A percentile compares a stretch with the other conserved stretches of the same genome.
Conservation (phyloP, 2,888 invertebrate genomes). For the Crocallis elinguaria region DNA sequence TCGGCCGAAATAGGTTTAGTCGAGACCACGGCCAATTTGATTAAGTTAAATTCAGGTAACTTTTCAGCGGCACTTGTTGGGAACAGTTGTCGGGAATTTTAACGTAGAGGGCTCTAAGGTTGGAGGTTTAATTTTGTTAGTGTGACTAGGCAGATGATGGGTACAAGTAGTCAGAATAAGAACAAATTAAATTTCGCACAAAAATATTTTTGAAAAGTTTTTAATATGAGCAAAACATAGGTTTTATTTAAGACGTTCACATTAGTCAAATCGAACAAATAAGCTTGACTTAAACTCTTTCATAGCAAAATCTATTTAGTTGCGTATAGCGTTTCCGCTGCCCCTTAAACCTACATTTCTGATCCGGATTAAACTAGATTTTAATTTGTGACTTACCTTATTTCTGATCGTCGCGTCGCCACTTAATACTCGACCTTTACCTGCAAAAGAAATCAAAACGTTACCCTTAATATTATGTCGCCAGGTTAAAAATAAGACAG, state of each 20-base stretch:
- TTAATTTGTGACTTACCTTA: background rate
- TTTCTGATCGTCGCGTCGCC: too few relatives aligned
- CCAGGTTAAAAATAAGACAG: constrained; percentile 27
- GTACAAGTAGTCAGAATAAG: background rate
- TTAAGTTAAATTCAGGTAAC: constrained; percentile 75
- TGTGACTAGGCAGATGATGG: constrained; percentile 3
- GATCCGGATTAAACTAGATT: too few relatives aligned
- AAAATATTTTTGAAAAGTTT: background rate
- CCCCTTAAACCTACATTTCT: too few relatives aligned
- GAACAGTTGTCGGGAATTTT: constrained; percentile 60
- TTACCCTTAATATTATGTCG: background rate
- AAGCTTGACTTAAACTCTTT: too few relatives aligned
- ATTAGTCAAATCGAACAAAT: too few relatives aligned
- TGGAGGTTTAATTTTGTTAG: constrained; percentile 25
- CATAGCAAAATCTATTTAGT: too few relatives aligned
- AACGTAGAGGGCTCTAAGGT: too few relatives aligned
- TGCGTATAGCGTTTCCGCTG: too few relatives aligned
- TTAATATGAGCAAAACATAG: too few relatives aligned
- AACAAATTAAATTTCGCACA: too few relatives aligned
- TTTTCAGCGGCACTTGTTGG: constrained; percentile 71
- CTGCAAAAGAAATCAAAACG: constrained; percentile 25
- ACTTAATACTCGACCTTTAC: constrained; percentile 10
- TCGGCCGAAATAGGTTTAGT: constrained; percentile 71
- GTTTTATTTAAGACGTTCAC: too few relatives aligned
- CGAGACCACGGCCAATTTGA: constrained; percentile 71